Conservation (phyloP, 2,797 vertebrate species). For the Characodon lateralis region DNA sequence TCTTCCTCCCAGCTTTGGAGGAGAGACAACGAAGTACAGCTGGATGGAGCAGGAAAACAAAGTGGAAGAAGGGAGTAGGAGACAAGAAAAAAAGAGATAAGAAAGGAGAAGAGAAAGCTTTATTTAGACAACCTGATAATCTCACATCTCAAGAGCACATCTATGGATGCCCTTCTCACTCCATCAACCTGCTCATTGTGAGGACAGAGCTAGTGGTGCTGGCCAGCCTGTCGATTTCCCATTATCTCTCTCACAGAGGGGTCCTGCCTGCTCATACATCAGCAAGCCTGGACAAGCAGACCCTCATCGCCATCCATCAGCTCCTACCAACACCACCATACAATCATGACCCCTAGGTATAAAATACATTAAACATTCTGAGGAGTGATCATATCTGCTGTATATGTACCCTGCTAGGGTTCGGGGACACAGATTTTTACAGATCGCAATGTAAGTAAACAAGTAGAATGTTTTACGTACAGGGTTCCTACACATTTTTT, state of each 20-base stretch:
- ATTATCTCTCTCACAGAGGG: constrained; percentile 85
- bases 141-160: constrained; percentile 76
- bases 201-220: constrained; percentile 75
- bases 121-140: constrained; percentile 82
- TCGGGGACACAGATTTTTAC: background rate
- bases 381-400: constrained; percentile 32
- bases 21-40: constrained; percentile 22
- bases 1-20: constrained; percentile 13
- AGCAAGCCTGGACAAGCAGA: constrained; percentile 72
- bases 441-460: constrained; percentile 17
- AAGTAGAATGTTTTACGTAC: constrained; percentile 13
- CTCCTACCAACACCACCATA: constrained; percentile 47
- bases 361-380: constrained; percentile 38
- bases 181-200: constrained; percentile 78
- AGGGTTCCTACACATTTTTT: background rate
- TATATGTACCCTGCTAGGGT: constrained; percentile 13
- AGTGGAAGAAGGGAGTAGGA: constrained; percentile 37
- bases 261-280: constrained; percentile 83
- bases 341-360: constrained; percentile 46
- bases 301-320: constrained; percentile 75
- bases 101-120: constrained; percentile 61
- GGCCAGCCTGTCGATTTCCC: constrained; percentile 86
- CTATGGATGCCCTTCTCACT: constrained; percentile 75
- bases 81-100: constrained; percentile 42
- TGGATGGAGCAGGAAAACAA: constrained; percentile 36